Base-by-base conservation (phyloP, 2,888 invertebrate species). In the Leucoma salicis region DNA sequence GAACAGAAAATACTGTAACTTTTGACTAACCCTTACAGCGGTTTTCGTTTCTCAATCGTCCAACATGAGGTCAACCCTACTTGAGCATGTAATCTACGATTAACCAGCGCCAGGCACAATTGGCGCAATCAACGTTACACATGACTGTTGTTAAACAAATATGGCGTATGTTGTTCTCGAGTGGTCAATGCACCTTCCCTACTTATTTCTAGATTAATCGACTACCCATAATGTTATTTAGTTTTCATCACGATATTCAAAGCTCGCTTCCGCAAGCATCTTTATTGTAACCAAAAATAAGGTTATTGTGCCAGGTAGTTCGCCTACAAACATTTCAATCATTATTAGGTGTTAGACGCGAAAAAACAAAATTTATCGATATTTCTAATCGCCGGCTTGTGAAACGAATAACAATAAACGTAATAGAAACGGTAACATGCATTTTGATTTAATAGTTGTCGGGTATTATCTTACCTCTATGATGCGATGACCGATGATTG, bases 261-360 rank as follows among this genome's bases (percentile, higher is more conserved):
- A 12, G 10, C 2, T 28, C 13, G 25, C 31, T 45, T 45, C 44
- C 39, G 39, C 28, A 45, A 45, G 36, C 39, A 39, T 11, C n/a
- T 44, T 35, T 32, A 16, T 28, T 25, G 24, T 29, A 21, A 21
- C 39, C 36, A 35, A 40, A 35, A 36, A 29, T 40, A 31, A 45
- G 29, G 29, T 29, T 29, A 29, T 29, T 29, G 14, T 29, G 29
- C 39, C 39, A 33, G 34, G 13, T 13, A 13, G 11, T 40, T 40
- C 25, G 36, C 32, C 29, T 11, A 39, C 12, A 39, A 36, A 29
- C 24, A 21, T 29, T 25, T 16, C 35, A 33, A 13, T 15, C 31
- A 35, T 31, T 12, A 7, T 33, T 31, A 36, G 36, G 36, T 45
- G 44, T 16, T 36, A 40, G 28, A 5, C 36, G 44, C 39, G 11